These are phyloP conservation scores for Cyanoderma ruficeps DNA, from an alignment of 2,113 vertebrate species.

Conservation along the genomic window DNA sequence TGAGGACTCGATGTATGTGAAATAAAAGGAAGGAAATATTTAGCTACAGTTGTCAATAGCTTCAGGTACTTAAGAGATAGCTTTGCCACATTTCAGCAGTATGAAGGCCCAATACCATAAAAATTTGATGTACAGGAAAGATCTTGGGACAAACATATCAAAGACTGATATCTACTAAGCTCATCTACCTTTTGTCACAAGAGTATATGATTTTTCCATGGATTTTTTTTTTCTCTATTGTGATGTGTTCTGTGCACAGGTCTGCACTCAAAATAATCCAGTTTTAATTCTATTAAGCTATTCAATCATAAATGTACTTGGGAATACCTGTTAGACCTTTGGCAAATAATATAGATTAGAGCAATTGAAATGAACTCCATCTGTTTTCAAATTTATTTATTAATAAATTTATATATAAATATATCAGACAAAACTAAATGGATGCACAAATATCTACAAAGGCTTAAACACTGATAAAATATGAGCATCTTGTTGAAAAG, in stretches of 20 bases:
- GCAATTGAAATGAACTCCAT: background rate
- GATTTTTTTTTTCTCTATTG: background rate
- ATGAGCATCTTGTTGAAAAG: background rate
- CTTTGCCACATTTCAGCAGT: background rate
- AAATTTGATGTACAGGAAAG: background rate
- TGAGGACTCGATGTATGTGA: background rate
- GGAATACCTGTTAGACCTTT: background rate
- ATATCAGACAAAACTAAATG: background rate
- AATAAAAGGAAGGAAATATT: background rate
- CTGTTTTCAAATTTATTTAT: background rate
- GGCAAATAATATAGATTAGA: background rate
- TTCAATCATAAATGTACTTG: background rate
- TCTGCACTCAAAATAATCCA: background rate
- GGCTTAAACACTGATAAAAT: background rate
- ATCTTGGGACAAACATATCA: background rate
- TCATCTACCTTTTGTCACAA: background rate
- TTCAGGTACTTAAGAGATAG: background rate
- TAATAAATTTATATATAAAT: background rate
- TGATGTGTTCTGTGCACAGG: background rate
- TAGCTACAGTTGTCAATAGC: background rate
- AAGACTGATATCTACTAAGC: background rate
- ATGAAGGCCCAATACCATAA: background rate
- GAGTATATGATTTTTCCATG: background rate
- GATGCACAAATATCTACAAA: background rate
- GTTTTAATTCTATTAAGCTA: background rate